These are phyloP conservation scores for Nematostella vectensis DNA, from an alignment of 92 coral and sea anemone species.

Conservation along the genomic window DNA sequence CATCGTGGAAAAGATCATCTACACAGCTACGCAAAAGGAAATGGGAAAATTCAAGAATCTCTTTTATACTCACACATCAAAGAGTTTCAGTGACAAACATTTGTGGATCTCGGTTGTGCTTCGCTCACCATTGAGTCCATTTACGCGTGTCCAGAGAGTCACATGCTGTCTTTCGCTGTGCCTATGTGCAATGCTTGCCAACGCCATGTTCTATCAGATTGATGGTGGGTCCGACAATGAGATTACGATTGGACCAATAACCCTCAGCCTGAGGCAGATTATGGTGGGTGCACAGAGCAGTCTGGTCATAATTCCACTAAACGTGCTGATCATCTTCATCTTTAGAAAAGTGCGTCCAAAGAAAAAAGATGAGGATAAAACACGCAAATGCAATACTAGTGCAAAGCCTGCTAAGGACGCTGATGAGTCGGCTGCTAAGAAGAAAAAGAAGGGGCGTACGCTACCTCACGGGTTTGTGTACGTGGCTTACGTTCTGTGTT, in stretches of 20 bases:
- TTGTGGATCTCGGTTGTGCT: constrained; percentile 72
- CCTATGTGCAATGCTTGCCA: constrained; percentile 74
- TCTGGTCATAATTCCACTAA: constrained; percentile 65
- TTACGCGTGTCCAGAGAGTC: constrained; percentile 58
- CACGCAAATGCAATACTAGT: background rate
- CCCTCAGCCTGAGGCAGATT: constrained; percentile 55
- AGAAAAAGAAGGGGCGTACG: constrained; percentile 12
- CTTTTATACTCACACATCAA: constrained; percentile 31
- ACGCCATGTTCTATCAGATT: constrained; percentile 78
- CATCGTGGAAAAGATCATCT: constrained; percentile 37
- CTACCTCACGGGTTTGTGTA: constrained; percentile 51
- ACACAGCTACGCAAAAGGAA: constrained; percentile 43
- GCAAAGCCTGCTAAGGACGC: background rate
- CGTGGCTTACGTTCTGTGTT: constrained; percentile 47
- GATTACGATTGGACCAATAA: constrained; percentile 62
- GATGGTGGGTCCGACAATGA: constrained; percentile 17
- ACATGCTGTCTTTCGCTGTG: constrained; percentile 76
- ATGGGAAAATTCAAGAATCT: constrained; percentile 54
- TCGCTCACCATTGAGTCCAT: constrained; percentile 56
- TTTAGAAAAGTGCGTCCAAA: constrained; percentile 76
- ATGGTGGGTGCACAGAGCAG: constrained; percentile 61
- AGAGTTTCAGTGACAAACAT: constrained; percentile 49
- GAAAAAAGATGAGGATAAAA: constrained; percentile 2
- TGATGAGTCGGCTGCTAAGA: background rate
- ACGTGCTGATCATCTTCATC: constrained; percentile 47